Evolutionary conservation across 37 sponge, comb jelly and placozoan species (phyloP).

Genomic region (Oopsacas minuta): DNA sequence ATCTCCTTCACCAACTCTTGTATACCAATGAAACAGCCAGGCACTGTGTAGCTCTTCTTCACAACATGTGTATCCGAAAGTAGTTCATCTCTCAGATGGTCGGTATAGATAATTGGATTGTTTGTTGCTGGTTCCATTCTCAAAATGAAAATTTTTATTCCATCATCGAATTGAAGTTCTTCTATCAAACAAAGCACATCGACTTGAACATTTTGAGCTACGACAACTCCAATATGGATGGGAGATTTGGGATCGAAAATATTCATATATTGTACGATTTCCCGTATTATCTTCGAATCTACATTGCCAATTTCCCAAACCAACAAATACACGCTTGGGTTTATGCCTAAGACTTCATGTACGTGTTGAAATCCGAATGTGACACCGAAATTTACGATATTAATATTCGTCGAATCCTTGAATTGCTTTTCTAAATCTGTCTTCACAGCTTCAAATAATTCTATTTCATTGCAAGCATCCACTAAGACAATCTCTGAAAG

Average conservation of each 20-base stretch:
- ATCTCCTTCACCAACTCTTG: neutral
- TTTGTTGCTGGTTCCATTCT: neutral
- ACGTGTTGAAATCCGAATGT: neutral
- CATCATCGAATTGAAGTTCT: neutral
- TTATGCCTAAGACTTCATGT: neutral
- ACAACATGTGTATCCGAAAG: neutral
- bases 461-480: neutral
- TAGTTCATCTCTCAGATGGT: neutral
- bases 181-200: neutral
- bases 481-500: neutral
- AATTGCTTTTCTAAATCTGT: neutral
- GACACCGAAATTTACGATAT: neutral
- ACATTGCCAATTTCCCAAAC: neutral
- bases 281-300: neutral
- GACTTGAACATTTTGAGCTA: neutral
- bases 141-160: neutral
- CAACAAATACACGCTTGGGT: neutral
- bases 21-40: neutral
- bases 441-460: neutral
- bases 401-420: neutral
- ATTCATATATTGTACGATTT: neutral
- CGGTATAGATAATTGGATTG: neutral
- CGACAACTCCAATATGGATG: neutral
- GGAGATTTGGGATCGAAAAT: neutral
- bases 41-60: neutral